Percentiles rank a stretch among this genome's conserved stretches.
Evolutionary conservation across 1,140 invertebrate genomes (phyloP).

Genomic region (Lepeophtheirus salmonis): DNA sequence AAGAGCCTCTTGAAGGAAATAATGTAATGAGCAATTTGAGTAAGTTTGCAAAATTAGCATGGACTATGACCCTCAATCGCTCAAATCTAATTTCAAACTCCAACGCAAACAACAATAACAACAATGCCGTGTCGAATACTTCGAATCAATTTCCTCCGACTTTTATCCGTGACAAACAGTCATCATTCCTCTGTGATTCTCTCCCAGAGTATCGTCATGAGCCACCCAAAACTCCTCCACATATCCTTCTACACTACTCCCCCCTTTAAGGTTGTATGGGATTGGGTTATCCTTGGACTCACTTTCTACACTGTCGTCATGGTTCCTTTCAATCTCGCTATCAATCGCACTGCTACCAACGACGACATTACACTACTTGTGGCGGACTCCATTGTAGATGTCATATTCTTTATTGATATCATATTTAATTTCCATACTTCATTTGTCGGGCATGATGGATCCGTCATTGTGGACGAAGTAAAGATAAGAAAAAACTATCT

Average conservation of each 20-base stretch:
- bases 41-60: slow-evolving; percentile 36
- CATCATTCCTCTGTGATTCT: slow-evolving; percentile 21
- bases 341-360: slow-evolving; percentile 34
- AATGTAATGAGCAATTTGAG: slow-evolving; percentile 27
- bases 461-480: slow-evolving; percentile 29
- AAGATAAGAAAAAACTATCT: slow-evolving; percentile 36
- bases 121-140: slow-evolving; percentile 29
- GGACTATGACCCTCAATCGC: slow-evolving; percentile 35
- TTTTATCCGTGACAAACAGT: no score
- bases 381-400: slow-evolving; percentile 35
- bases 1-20: slow-evolving; percentile 8
- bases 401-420: slow-evolving; percentile 39
- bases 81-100: slow-evolving; percentile 29
- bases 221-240: slow-evolving; percentile 34
- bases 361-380: slow-evolving; percentile 32
- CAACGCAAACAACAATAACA: slow-evolving; percentile 29
- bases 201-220: slow-evolving; percentile 36
- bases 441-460: slow-evolving; percentile 35
- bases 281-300: slow-evolving; percentile 35
- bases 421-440: slow-evolving; percentile 40
- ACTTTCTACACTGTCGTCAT: slow-evolving; percentile 39
- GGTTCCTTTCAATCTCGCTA: slow-evolving; percentile 37
- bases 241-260: slow-evolving; percentile 29
- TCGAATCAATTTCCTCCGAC: slow-evolving; percentile 25
- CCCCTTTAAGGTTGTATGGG: slow-evolving; percentile 32